Conservation (phyloP, 2,888 invertebrate species). For the Lasiommata megera region DNA sequence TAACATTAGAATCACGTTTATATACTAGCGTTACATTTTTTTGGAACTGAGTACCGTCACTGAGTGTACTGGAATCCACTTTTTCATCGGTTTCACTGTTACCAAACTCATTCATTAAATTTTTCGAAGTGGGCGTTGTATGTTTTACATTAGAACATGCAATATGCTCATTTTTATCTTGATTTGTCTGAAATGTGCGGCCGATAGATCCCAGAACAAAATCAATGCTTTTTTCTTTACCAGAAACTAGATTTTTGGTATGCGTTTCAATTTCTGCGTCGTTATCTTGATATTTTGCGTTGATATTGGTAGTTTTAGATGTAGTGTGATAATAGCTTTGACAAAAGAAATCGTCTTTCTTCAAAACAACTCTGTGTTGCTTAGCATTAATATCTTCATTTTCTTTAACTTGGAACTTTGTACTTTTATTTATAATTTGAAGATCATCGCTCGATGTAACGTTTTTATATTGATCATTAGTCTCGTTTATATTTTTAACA, state of each 20-base stretch:
- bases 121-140: neutral
- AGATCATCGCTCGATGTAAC: neutral
- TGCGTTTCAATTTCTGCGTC: neutral
- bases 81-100: neutral
- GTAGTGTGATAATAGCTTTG: neutral
- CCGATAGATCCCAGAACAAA: neutral
- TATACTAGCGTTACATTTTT: constrained; percentile 40
- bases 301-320: neutral
- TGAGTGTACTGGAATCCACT: neutral
- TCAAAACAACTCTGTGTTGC: neutral
- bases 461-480: neutral
- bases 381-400: neutral
- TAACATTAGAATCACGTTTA: constrained; percentile 39
- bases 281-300: neutral
- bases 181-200: neutral
- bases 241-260: neutral
- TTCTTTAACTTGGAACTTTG: neutral
- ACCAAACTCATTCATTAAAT: neutral
- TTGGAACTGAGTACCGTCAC: constrained; percentile 4
- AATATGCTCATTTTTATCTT: neutral
- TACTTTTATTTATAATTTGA: neutral
- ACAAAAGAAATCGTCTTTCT: neutral
- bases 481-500: neutral
- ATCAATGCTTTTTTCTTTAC: neutral
- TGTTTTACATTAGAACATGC: neutral